Evolutionary conservation across 2,113 vertebrate species (phyloP), one percentile per base, ranked within the genome.

Genomic region (Antechinus flavipes): DNA sequence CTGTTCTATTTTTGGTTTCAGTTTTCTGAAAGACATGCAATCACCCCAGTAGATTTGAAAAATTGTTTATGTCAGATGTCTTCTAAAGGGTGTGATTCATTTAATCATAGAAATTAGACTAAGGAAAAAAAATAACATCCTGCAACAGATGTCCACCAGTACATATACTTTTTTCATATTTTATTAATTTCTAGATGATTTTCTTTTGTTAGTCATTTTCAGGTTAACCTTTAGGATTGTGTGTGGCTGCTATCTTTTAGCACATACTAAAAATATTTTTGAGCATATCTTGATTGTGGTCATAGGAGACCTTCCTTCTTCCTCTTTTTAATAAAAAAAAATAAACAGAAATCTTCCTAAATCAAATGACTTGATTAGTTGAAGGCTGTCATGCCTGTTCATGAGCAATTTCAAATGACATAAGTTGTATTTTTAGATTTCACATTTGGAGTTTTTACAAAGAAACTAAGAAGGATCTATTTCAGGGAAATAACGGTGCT

Each of bases 171-270:
- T 96, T 96, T 95, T 46, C 54, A 91, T 96, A 93, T 92, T 92
- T 89, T 7, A 23, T 7, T 94, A 24, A 49, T 93, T 94, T 58
- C 16, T 96, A 56, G 54, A 24, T 91, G 76, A 10, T 24, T 95
- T 97, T 95, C 90, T 49, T 95, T 97, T 95, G 46, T 95, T 27
- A 54, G 50, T 92, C 42, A 92, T 23, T 84, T 94, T 25, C 91
- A 93, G 54, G 30, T 89, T 53, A 94, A 12, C 8, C 30, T 0
- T 25, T 91, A 94, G 26, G 61, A 92, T 23, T 27, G 3, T n/a
- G 3, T 2, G 27, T 50, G 30, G 16, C 3, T 54, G 68, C 53
- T 23, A 68, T 93, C 49, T 90, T 95, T 89, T 22, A 19, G 4
- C 16, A 27, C 23, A 49, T 19, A 49, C 4, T 58, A 93, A 95